These are phyloP conservation scores for Ctenicera cuprea DNA, from an alignment of 2,888 invertebrate genomes.

Conservation along the genomic window DNA sequence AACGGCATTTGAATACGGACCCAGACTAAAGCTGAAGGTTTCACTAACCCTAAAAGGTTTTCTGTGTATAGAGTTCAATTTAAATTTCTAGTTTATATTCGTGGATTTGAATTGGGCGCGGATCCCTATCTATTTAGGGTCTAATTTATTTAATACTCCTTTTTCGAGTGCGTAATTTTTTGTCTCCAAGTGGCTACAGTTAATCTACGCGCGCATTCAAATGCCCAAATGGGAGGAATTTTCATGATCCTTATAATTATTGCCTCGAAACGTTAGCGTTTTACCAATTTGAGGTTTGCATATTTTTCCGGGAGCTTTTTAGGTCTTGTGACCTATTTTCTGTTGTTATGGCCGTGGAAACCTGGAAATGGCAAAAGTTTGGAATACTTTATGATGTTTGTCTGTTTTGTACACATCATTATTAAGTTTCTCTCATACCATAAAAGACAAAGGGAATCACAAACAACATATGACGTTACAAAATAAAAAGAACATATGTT, in stretches of 20 bases:
- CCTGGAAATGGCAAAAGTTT: no score
- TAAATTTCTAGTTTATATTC: constrained; percentile 44
- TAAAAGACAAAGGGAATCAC: no score
- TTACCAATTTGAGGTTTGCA: background rate
- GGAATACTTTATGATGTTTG: no score
- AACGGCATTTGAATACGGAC: constrained; percentile 19
- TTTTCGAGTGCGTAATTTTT: constrained; percentile 27
- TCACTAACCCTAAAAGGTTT: constrained; percentile 48
- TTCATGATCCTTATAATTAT: constrained; percentile 18
- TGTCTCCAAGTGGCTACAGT: constrained; percentile 26
- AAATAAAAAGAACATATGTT: no score
- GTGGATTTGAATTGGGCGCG: constrained; percentile 42
- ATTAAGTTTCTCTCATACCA: no score
- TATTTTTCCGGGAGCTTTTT: no score
- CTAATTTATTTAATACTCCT: constrained; percentile 38
- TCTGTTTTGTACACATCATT: no score
- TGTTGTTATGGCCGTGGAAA: no score
- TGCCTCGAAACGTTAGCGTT: background rate
- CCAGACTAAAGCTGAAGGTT: background rate
- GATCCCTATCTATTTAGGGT: constrained; percentile 35
- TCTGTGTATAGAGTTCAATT: constrained; percentile 50
- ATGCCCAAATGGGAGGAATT: constrained; percentile 6
- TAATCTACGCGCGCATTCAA: constrained; percentile 26
- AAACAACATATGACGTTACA: no score
- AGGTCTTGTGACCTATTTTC: no score